A percentile compares a stretch with the other conserved stretches of the same genome.
phyloP scores from a whole-genome alignment of 2,797 vertebrate species.

The Gephyroberyx darwinii region DNA sequence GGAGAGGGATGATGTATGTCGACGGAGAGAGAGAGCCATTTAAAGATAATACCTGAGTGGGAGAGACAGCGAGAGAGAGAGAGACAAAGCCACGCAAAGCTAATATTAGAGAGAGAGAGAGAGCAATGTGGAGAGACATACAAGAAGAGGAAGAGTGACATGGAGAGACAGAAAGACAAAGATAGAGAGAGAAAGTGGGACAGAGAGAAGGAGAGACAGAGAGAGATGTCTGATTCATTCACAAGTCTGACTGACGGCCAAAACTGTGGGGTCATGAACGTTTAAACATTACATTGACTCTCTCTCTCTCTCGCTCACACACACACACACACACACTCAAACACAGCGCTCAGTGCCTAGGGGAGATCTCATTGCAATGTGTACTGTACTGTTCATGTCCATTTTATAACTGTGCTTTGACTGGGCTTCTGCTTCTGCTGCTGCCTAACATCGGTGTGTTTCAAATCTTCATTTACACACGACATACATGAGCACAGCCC shows the following conservation, averaged over 20 bases:
- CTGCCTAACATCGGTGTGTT: not conserved
- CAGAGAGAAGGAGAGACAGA: not conserved
- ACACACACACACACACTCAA: too few species aligned
- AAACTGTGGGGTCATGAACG: not conserved
- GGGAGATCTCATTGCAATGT: not conserved
- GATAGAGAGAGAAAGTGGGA: not conserved
- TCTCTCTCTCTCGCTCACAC: not conserved
- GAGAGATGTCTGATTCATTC: slow-evolving; percentile 12
- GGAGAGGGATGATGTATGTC: not conserved
- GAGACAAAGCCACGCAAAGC: slow-evolving; percentile 10
- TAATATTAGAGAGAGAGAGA: slow-evolving; percentile 9
- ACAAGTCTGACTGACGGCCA: not conserved
- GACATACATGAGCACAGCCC: too few species aligned
- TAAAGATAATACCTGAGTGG: slow-evolving; percentile 8
- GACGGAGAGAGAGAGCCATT: not conserved
- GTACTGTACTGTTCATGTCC: not conserved
- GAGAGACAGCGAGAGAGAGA: not conserved
- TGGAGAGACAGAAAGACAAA: not conserved
- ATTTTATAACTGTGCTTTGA: not conserved
- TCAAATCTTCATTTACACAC: too few species aligned
- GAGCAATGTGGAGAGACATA: not conserved
- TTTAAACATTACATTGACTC: not conserved
- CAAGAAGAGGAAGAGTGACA: not conserved
- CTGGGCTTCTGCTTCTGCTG: not conserved
- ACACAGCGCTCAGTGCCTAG: slow-evolving; percentile 1